Evolutionary conservation across 2,888 invertebrate species (phyloP).

Genomic region (Cacoxenus indagator): DNA sequence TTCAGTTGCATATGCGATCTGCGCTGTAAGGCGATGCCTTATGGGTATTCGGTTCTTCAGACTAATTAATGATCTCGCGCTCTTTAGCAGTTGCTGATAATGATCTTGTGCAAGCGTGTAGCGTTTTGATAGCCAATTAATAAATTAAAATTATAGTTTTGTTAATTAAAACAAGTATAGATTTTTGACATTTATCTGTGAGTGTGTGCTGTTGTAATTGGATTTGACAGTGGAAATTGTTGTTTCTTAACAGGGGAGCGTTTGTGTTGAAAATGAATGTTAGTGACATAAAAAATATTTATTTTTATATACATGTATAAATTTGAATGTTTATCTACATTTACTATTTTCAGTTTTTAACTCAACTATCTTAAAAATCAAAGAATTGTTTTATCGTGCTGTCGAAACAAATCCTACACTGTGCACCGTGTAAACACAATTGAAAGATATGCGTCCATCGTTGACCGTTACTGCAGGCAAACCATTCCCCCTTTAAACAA

Average conservation of each 20-base stretch:
- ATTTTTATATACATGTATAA: no score
- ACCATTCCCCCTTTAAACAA: no score
- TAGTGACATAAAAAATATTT: no score
- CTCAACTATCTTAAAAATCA: no score
- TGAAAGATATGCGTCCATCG: no score
- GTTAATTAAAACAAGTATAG: conserved; percentile 10
- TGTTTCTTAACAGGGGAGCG: not conserved
- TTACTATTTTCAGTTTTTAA: no score
- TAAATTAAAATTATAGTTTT: conserved; percentile 16
- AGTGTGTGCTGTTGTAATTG: no score
- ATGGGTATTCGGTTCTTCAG: not conserved
- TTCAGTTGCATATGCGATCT: not conserved
- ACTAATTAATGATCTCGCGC: conserved; percentile 14
- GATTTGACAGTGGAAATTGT: not conserved
- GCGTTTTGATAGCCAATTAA: conserved; percentile 3
- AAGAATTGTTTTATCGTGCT: no score
- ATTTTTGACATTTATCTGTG: not conserved
- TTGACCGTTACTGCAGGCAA: no score
- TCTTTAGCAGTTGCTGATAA: conserved; percentile 15
- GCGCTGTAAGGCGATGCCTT: not conserved
- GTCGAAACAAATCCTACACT: no score
- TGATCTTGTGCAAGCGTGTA: not conserved
- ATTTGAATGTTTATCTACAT: no score
- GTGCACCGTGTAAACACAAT: no score
- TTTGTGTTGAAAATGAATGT: not conserved